Base-by-base conservation (phyloP, 35 echinoderm and acorn worm species). In the Apostichopus japonicus region DNA sequence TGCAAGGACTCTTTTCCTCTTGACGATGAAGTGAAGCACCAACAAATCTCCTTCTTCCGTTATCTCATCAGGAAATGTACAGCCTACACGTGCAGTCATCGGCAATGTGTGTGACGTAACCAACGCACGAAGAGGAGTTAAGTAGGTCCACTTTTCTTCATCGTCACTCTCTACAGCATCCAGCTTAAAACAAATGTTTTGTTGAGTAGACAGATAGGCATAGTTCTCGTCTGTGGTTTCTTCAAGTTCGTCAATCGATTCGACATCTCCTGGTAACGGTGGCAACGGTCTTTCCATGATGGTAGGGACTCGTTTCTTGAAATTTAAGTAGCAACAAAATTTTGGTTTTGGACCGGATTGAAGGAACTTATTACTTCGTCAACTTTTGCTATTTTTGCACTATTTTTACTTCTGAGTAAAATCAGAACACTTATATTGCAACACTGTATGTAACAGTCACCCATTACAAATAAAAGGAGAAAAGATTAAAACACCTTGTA, bases 81-180 rank as follows among this genome's bases (percentile, higher is more conserved):
- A 83, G 6, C 79, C 79, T 4, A 55, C 27, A 54, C 79, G 79
- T 7, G 17, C 79, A 6, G 33, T 54, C 16, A 83, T 83, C 9
- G 79, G 79, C 16, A 83, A 83, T 55, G 6, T 83, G 79, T 83
- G 54, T 33, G 79, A n/a, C 2, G 79, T 83, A 14, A 54, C 79
- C 54, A 83, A 52, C 14, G 33, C 33, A 15, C 79, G 79, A 17
- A 83, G 44, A 1, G 79, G 79, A 6, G 79, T 83, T 9, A 83
- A 52, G 51, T 83, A 83, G 24, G 79, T 54, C 33, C 44, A 24
- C 10, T 55, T 55, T n/a, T 54, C 51, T 5, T 83, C 79, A 55
- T 83, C 51, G 79, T 83, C 44, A 55, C 54, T 21, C 44, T 83
- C 79, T 8, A 83, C 16, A 17, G 54, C 19, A 54, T 83, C 79